Conservation (phyloP, 1,140 invertebrate genomes). For the Drosophila navojoa region DNA sequence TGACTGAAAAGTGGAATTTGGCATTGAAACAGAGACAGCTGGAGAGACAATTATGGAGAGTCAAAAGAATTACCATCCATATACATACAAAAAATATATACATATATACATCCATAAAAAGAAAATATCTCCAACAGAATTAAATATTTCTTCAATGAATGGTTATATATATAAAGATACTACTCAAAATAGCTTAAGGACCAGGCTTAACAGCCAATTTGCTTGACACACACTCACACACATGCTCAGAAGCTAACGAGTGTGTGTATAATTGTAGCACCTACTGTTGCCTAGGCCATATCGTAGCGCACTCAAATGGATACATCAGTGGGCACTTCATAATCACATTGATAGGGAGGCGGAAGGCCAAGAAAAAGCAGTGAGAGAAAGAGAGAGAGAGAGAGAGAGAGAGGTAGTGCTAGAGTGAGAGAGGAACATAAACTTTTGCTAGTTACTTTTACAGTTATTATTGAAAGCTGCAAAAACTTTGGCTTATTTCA, state of each 20-base stretch:
- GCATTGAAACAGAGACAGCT: no score
- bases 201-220: neutral
- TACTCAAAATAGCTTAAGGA: neutral
- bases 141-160: no score
- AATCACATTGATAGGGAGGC: constrained; percentile 58
- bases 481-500: constrained; percentile 80
- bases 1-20: no score
- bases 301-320: constrained; percentile 25
- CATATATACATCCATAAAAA: no score
- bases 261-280: no score
- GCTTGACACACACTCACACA: neutral
- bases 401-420: neutral
- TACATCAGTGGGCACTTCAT: constrained; percentile 67
- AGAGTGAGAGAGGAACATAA: constrained; percentile 15
- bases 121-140: no score
- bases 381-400: neutral
- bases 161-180: neutral
- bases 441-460: constrained; percentile 78
- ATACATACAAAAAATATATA: no score
- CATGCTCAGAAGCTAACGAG: neutral
- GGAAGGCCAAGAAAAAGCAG: neutral
- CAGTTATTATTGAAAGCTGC: constrained; percentile 80
- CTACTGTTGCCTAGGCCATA: neutral
- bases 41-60: no score
- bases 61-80: no score